Percentiles rank a stretch among this genome's conserved stretches.
Conservation (phyloP, 2,113 vertebrate species). For the Capreolus pygargus region DNA sequence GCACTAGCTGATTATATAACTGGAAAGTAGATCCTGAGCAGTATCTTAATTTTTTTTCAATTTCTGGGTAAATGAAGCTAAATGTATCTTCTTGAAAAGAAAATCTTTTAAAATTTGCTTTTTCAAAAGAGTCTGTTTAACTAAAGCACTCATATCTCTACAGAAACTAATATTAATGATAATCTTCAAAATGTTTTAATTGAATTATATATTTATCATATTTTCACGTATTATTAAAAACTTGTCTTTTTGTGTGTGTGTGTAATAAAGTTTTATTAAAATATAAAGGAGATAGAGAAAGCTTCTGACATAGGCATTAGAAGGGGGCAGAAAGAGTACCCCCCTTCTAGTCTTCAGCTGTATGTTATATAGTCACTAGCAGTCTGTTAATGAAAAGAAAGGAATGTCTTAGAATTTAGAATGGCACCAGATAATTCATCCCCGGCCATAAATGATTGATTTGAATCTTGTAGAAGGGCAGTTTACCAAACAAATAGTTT, state of each 20-base stretch:
- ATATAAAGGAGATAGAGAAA: too few relatives aligned
- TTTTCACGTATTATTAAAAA: background rate
- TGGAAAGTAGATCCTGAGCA: background rate
- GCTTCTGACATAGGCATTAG: too few relatives aligned
- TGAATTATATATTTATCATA: background rate
- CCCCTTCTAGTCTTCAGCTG: too few relatives aligned
- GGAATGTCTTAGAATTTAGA: too few relatives aligned
- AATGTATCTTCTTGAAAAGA: background rate
- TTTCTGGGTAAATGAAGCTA: background rate
- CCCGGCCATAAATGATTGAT: too few relatives aligned
- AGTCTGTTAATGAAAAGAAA: too few relatives aligned
- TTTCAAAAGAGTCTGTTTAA: background rate
- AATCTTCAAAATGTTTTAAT: background rate
- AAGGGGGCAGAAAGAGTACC: too few relatives aligned
- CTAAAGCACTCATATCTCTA: background rate
- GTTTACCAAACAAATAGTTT: too few relatives aligned
- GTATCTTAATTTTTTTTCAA: background rate
- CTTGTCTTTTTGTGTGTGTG: background rate
- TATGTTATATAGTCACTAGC: too few relatives aligned
- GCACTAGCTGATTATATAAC: background rate
- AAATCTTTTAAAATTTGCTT: background rate
- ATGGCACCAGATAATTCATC: too few relatives aligned
- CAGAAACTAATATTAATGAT: background rate
- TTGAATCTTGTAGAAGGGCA: too few relatives aligned
- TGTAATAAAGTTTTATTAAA: too few relatives aligned